Evolutionary conservation across 2,113 vertebrate species (phyloP), one percentile per base, ranked within the genome.

Genomic region (Corythoichthys intestinalis): DNA sequence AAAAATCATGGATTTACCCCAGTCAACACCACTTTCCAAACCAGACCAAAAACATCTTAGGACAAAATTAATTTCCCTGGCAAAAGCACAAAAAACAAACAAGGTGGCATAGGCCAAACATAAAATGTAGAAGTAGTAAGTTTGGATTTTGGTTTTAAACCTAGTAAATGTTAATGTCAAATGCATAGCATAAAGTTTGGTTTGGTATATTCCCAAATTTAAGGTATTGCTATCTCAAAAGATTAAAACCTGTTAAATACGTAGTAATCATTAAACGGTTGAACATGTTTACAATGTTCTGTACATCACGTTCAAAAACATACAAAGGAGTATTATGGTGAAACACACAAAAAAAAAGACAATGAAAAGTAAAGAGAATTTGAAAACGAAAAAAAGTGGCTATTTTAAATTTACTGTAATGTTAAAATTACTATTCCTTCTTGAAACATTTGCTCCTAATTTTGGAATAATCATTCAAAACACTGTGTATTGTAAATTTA

Each of bases 171-270:
- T 74, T 66, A 39, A 85, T 72, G 72, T 76, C 83, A 63, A 77
- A 85, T 85, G 88, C 88, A 89, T 91, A 86, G 87, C 70, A 69
- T 69, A 86, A 82, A 85, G 81, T 86, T 83, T 69, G 63, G 72
- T 89, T 88, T 90, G 88, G 87, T 86, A 74, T 79, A 68, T 72
- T 76, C 69, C 76, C 56, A 52, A 48, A 66, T 70, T 70, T 72
- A 47, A 79, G 13, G 48, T 90, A 88, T 89, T 89, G 88, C 84
- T 85, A 79, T 71, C 70, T 59, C 50, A 47, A 70, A 76, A 35
- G 68, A 65, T 74, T 64, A 77, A 69, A 78, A 72, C 70, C 82
- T 71, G 76, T 53, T 14, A 58, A 58, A 46, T 78, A 80, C 72
- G 54, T 54, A 86, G 68, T 89, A 67, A 67, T 79, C 69, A 72